Conservation (phyloP, 2,113 vertebrate species). For the Nothoprocta perdicaria region DNA sequence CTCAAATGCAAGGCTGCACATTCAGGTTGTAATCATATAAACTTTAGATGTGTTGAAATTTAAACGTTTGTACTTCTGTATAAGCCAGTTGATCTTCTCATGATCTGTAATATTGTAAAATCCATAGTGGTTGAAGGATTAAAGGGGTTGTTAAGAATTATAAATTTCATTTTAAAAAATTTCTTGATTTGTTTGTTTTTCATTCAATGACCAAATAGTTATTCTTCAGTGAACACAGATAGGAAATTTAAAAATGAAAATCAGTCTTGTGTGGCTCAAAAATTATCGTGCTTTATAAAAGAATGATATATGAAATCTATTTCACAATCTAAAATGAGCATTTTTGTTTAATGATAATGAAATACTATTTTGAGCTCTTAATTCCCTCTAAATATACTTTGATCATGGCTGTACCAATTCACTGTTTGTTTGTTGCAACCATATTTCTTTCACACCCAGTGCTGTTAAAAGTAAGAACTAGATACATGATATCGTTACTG, state of each 20-base stretch:
- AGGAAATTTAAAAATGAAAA: slow-evolving; percentile 70
- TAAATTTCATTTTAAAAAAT: slow-evolving; percentile 35
- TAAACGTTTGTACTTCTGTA: neutral
- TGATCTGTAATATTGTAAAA: neutral
- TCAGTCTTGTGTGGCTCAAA: slow-evolving; percentile 74
- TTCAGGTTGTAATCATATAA: slow-evolving; percentile 13
- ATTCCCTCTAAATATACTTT: slow-evolving; percentile 41
- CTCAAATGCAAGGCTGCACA: slow-evolving; percentile 9
- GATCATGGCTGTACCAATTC: slow-evolving; percentile 52
- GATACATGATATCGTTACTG: slow-evolving; percentile 71
- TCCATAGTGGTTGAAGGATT: neutral
- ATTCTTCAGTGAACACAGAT: slow-evolving; percentile 72
- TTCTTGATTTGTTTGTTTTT: slow-evolving; percentile 71
- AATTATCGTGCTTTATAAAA: slow-evolving; percentile 62
- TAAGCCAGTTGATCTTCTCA: neutral
- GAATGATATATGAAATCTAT: slow-evolving; percentile 51
- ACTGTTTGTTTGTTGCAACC: slow-evolving; percentile 56
- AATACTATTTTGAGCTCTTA: slow-evolving; percentile 32
- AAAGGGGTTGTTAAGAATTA: slow-evolving; percentile 30
- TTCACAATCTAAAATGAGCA: slow-evolving; percentile 51
- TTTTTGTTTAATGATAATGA: slow-evolving; percentile 53
- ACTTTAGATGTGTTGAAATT: neutral
- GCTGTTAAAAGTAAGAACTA: slow-evolving; percentile 69
- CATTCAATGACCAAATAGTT: slow-evolving; percentile 65
- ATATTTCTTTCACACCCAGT: slow-evolving; percentile 66